Evolutionary conservation across 2,888 invertebrate genomes (phyloP).

Genomic region (Archips crataeganus): DNA sequence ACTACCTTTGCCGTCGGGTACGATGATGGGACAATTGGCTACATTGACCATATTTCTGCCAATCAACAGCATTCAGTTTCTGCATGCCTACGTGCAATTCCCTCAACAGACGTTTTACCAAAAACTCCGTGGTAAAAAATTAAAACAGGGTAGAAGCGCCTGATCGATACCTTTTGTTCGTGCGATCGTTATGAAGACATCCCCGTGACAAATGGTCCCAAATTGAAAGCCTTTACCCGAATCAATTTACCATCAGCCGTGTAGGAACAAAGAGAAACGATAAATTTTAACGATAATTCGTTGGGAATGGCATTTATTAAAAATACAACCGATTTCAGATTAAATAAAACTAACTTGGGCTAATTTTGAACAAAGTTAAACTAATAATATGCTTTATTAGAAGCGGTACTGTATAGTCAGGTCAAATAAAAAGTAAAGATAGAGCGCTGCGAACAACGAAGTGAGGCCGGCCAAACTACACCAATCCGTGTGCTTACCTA

Average conservation of each 20-base stretch:
- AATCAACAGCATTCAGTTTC: not conserved
- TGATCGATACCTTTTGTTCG: slow-evolving; percentile 23
- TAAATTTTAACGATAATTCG: slow-evolving; percentile 20
- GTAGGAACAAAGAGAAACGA: slow-evolving; percentile 12
- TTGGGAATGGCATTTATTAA: not conserved
- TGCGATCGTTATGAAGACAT: slow-evolving; percentile 33
- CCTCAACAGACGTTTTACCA: not conserved
- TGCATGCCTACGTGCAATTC: not conserved
- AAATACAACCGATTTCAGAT: not conserved
- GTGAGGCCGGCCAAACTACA: too few relatives aligned
- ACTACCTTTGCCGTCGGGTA: too few relatives aligned
- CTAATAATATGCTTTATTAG: too few relatives aligned
- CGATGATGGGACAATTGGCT: too few relatives aligned
- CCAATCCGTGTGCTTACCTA: too few relatives aligned
- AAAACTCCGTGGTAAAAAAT: not conserved
- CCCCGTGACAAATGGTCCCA: slow-evolving; percentile 30
- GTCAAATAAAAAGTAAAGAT: too few relatives aligned
- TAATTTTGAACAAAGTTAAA: too few relatives aligned
- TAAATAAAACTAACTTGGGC: too few relatives aligned
- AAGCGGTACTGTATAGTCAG: too few relatives aligned
- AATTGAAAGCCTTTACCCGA: slow-evolving; percentile 28
- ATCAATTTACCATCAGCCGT: slow-evolving; percentile 31
- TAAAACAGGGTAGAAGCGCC: not conserved
- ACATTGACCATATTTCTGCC: not conserved
- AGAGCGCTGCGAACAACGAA: too few relatives aligned